Base-by-base conservation (phyloP, 2,888 invertebrate species). In the Teinopalpus imperialis region DNA sequence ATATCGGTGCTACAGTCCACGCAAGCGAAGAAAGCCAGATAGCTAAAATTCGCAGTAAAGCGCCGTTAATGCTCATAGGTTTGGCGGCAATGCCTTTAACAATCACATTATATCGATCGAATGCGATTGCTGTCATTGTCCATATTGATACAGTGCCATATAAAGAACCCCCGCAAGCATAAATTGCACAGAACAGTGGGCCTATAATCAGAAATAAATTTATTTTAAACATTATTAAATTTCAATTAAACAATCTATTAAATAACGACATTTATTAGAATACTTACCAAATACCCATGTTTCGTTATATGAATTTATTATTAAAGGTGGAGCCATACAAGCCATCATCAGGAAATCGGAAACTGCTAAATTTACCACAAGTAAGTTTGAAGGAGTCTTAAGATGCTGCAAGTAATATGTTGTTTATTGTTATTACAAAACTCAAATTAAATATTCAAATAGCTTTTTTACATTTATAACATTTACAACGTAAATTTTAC, bases 321-420 rank as follows among this genome's bases (percentile, higher is more conserved):
- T 93, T 93, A 95, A 95, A 53, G 95, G 90, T 37, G 94, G 94
- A 59, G 94, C 91, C 94, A 94, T 94, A 58, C 88, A 80, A 65
- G 93, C 87, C 96, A 97, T 97, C 94, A 97, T 96, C 53, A 93
- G 90, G 69, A 97, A 95, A 71, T 96, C 96, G 43, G 96, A 95
- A 75, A 97, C 92, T 18, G 97, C 97, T 66, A 97, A 90, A 82
- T 97, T 97, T 47, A 97, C 93, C 45, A 97, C 94, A 57, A 97
- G 90, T 61, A 97, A 90, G 77, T 97, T 97, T 48, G 97, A 96
- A 29, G 97, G 97, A 23, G 97, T 96, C 59, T 95, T 92, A 43
- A 97, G 89, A 35, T 81, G 74, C 83, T 83, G 70, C 1, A 71
- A 74, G 16, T 3, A 16, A 16, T n/a, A n/a, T n/a, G n/a, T n/a